phyloP scores from a whole-genome alignment of 2,888 invertebrate genomes.

The Ashinkailepas kermadecensis region DNA sequence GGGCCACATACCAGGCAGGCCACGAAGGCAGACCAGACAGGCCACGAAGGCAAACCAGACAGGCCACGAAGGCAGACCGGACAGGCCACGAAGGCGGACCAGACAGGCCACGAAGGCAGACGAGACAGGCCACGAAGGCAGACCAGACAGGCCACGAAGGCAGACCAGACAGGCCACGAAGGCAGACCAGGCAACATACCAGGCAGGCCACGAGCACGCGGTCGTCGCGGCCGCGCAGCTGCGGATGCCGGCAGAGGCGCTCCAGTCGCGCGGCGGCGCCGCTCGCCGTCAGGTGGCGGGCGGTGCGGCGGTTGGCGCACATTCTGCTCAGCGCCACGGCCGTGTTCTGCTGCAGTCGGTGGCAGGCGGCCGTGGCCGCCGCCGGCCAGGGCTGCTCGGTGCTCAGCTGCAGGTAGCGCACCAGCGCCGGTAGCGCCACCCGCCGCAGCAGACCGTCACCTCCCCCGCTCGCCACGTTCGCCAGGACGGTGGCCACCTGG shows the following conservation, averaged over 20 bases:
- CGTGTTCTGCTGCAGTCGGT: not conserved
- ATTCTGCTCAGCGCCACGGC: slow-evolving; percentile 2
- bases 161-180: too few relatives aligned
- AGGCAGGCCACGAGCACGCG: not conserved
- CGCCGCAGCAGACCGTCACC: slow-evolving; percentile 49
- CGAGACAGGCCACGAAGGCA: too few relatives aligned
- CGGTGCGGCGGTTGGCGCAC: not conserved
- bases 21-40: too few relatives aligned
- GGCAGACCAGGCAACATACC: not conserved
- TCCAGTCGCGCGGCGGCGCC: slow-evolving; percentile 10
- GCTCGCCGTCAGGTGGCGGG: not conserved
- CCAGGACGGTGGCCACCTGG: slow-evolving; percentile 68
- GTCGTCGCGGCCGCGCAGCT: not conserved
- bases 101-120: too few relatives aligned
- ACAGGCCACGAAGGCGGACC: too few relatives aligned
- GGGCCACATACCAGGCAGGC: too few relatives aligned
- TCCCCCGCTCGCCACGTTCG: slow-evolving; percentile 69
- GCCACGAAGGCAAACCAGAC: too few relatives aligned
- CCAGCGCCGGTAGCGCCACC: not conserved
- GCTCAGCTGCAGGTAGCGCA: slow-evolving; percentile 1
- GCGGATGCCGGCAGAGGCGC: not conserved
- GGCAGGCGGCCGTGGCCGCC: not conserved
- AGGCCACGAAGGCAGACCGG: too few relatives aligned
- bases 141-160: too few relatives aligned
- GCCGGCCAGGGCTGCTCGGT: not conserved